Conservation (phyloP, 2,113 vertebrate genomes). For the Menidia beryllina region DNA sequence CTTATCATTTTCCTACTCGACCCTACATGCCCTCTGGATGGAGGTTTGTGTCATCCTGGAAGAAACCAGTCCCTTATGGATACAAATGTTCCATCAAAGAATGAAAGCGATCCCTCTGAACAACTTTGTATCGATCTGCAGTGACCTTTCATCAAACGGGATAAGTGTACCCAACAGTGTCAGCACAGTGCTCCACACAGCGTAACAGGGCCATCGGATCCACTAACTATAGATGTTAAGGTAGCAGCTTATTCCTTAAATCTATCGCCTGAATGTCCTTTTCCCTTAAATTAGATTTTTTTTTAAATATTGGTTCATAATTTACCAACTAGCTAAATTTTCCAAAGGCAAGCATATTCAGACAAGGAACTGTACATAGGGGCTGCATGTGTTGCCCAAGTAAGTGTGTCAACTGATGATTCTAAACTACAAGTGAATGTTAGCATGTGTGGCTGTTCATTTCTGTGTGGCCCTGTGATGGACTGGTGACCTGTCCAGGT, state of each 20-base stretch:
- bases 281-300: background rate
- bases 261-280: background rate
- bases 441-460: too few species aligned
- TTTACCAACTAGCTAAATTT: background rate
- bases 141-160: background rate
- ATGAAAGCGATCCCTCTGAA: background rate
- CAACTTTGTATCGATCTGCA: background rate
- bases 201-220: background rate
- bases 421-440: too few species aligned
- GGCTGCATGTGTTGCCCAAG: too few species aligned
- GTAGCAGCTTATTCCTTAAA: background rate
- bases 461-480: too few species aligned
- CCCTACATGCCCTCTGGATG: background rate
- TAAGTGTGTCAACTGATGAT: too few species aligned
- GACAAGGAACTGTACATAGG: slow-evolving; percentile 15
- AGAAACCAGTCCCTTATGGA: background rate
- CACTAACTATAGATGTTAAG: background rate
- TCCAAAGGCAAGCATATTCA: slow-evolving; percentile 23
- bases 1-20: background rate
- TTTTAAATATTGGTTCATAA: background rate
- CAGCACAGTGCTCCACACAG: background rate
- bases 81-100: background rate
- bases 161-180: background rate
- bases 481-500: too few species aligned
- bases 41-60: background rate